Base-by-base conservation (phyloP, 2,113 vertebrate genomes). In the Cyphomyrus plagiostoma region DNA sequence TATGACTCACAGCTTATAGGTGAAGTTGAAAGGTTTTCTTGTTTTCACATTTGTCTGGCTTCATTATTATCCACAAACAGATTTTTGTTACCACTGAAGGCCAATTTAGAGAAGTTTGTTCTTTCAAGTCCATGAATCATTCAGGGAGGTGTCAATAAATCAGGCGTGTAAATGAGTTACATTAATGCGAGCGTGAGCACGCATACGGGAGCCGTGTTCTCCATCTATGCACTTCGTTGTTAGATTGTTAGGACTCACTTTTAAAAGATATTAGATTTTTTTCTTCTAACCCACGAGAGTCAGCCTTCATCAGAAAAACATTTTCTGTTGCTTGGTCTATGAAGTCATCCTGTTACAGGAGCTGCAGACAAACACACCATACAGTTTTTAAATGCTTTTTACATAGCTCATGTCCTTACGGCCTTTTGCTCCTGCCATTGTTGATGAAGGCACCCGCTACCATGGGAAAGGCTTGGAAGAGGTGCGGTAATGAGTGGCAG, bases 401-500 rank as follows among this genome's bases (percentile, higher is more conserved):
- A 26, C 35, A 0, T 23, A 88, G 19, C 30, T 58, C 19, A 2
- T 39, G 52, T 39, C 86, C 26, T 58, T 42, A 52, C 17, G 53
- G 86, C 58, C 26, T 87, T 93, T 94, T 94, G 92, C 92, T 94
- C 93, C 80, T 23, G 26, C 19, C 10, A 19, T 45, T 23, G 5
- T 88, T 88, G 7, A 58, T 88, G 42, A 62, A 42, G 87, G 53
- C 19, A 9, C 11, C 42, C n/a, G 19, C 52, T 66, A 56, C 17
- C 30, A 0, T 15, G 35, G 53, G n/a, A 53, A 62, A 45, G 53
- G n/a, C 87, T 86, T 46, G 93, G 95, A 89, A 95, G 93, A 93
- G 94, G 94, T 95, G 94, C 94, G 93, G 93, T 95, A 95, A 96
- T 96, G 95, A 94, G 90, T 92, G 94, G 92, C 93, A 94, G 50